These are phyloP conservation scores for Chironomus striatipennis DNA, from an alignment of 1,140 invertebrate species.

Conservation along the genomic window DNA sequence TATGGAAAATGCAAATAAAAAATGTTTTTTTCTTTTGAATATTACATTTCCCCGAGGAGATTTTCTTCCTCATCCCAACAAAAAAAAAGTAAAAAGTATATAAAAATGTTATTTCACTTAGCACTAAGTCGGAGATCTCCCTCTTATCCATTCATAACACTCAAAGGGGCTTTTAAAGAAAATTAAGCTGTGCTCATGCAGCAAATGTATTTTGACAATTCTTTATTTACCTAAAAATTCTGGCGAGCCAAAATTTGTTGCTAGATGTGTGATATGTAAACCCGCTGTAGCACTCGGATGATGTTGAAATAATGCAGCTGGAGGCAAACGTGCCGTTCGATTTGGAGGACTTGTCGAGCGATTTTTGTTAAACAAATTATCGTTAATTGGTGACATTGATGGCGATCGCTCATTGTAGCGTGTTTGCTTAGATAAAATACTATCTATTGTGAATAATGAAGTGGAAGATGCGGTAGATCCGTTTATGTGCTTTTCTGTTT, in stretches of 20 bases:
- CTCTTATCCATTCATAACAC: background rate
- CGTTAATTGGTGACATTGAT: background rate
- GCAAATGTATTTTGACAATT: slow-evolving; percentile 24
- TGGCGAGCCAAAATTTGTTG: slow-evolving; percentile 39
- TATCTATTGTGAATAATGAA: slow-evolving; percentile 71
- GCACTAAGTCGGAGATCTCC: too few relatives aligned
- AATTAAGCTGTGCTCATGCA: slow-evolving; percentile 25
- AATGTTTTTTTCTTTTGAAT: slow-evolving; percentile 6
- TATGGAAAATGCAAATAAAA: slow-evolving; percentile 1
- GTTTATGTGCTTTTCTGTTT: background rate
- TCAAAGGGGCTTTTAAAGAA: background rate
- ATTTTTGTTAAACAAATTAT: slow-evolving; percentile 29
- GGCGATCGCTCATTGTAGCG: slow-evolving; percentile 33
- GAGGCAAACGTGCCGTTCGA: slow-evolving; percentile 41
- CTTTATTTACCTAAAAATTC: slow-evolving; percentile 65
- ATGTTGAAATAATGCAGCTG: slow-evolving; percentile 42
- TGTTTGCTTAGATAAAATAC: slow-evolving; percentile 51
- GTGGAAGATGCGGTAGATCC: slow-evolving; percentile 45
- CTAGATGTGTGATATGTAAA: slow-evolving; percentile 47
- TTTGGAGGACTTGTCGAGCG: slow-evolving; percentile 34
- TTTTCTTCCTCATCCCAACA: slow-evolving; percentile 27
- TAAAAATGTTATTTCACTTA: too few relatives aligned
- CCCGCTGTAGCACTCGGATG: slow-evolving; percentile 47
- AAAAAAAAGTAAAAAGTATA: slow-evolving; percentile 16
- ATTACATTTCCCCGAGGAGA: slow-evolving; percentile 24